Percentiles rank a stretch among this genome's conserved stretches.
These are phyloP conservation scores for silkworm (Bombyx mori) DNA, from an alignment of 1,140 invertebrate genomes.

Conservation along the genomic window DNA sequence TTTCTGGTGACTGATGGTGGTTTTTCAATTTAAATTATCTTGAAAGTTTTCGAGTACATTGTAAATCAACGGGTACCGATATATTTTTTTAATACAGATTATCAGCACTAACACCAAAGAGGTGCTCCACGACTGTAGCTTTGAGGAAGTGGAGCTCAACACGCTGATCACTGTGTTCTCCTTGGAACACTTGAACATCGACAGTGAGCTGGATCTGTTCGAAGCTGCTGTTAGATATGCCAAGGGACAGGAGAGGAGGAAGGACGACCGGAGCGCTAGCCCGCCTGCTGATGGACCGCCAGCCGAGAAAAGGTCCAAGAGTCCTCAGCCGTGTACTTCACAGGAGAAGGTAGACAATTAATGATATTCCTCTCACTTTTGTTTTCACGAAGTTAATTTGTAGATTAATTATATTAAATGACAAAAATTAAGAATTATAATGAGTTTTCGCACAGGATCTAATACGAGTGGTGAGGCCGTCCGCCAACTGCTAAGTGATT, in stretches of 20 bases:
- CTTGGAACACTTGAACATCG: conserved; percentile 79
- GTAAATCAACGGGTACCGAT: no score
- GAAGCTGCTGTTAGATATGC: conserved; percentile 80
- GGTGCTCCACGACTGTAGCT: conserved; percentile 80
- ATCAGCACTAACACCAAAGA: conserved; percentile 83
- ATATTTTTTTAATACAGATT: conserved; percentile 60
- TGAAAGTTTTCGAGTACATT: no score
- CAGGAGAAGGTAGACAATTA: conserved; percentile 29
- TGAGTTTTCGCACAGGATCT: no score
- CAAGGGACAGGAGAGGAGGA: conserved; percentile 46
- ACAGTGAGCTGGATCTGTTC: conserved; percentile 83
- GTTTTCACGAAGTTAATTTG: no score
- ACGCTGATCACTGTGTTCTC: conserved; percentile 83
- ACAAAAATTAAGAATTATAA: no score
- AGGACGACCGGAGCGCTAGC: conserved; percentile 31
- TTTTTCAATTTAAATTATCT: no score
- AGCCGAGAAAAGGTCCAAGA: conserved; percentile 31
- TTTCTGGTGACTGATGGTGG: no score
- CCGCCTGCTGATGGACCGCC: conserved; percentile 27
- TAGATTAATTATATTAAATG: no score
- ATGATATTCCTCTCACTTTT: no score
- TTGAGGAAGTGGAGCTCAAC: conserved; percentile 80
- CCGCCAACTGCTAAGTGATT: no score
- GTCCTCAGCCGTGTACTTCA: conserved; percentile 45
- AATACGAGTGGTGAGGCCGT: no score